Base-by-base conservation (phyloP, 2,797 vertebrate genomes). In the Garrulus glandarius region DNA sequence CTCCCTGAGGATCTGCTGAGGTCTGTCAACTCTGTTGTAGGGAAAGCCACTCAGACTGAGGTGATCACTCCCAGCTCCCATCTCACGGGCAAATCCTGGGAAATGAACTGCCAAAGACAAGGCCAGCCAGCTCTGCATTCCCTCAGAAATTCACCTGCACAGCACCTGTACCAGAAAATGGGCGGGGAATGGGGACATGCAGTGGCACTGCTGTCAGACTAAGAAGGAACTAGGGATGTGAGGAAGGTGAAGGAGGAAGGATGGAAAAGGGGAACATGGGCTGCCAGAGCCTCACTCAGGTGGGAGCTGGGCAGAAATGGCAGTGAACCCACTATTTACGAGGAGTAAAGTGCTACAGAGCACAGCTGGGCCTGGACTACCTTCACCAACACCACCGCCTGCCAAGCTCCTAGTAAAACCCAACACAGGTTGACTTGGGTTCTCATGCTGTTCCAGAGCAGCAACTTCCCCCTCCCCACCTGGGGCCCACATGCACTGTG, bases 321-420 rank as follows among this genome's bases (percentile, higher is more conserved):
- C 93, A 96, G 71, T 3, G 21, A 93, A 88, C 84, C 70, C 56
- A 77, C 77, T 94, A 92, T 97, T 97, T 97, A 97, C 0, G 27
- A 95, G 94, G 93, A 96, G 96, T 41, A 92, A 94, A 95, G 67
- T 72, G 82, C 82, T 92, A 92, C 72, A 95, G 80, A 96, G 67
- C 87, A 92, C 80, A 93, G 81, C 80, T 94, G 83, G 59, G 87
- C 64, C 95, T 95, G 95, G 70, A 93, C 92, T 96, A 60, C 87
- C 85, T 97, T 96, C 92, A 86, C 89, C 30, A 6, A 95, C 93
- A 93, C 95, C 74, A 47, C 7, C 1, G 93, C 80, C 95, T 94
- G 93, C 90, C 96, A 96, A 95, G 70, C 59, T 92, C 60, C 94
- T 93, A 93, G 95, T 94, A 95, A 96, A 96, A 93, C 67, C 83